phyloP scores from a whole-genome alignment of 2,113 vertebrate species.

The Camelus bactrianus region DNA sequence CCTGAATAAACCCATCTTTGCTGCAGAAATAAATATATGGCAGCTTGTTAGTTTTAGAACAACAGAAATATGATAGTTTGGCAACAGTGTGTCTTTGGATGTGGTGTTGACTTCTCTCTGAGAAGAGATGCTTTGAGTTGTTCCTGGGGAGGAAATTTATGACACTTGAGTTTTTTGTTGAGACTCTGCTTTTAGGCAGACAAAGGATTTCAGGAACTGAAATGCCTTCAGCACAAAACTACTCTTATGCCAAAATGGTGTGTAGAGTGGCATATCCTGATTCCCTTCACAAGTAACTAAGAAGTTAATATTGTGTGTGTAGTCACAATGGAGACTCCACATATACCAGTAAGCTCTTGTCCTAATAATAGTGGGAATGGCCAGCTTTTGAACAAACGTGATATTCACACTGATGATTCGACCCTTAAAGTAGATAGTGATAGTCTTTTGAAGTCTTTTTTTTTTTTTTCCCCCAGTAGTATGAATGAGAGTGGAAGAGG shows the following conservation, averaged over 20 bases:
- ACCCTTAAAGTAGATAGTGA: not conserved
- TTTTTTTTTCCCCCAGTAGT: too few species aligned
- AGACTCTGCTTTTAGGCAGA: not conserved
- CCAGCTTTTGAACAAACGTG: not conserved
- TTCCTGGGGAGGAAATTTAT: not conserved
- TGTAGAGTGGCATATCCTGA: not conserved
- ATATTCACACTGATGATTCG: not conserved
- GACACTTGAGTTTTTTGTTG: not conserved
- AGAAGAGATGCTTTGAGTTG: not conserved
- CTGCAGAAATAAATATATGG: not conserved
- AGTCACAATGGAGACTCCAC: not conserved
- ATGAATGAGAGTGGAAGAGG: not conserved
- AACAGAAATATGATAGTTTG: not conserved
- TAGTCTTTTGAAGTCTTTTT: not conserved
- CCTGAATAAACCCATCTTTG: not conserved
- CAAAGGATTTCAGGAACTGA: not conserved
- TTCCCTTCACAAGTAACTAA: not conserved
- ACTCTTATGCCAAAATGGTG: not conserved
- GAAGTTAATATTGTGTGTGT: not conserved
- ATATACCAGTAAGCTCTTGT: not conserved
- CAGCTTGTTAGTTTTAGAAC: not conserved
- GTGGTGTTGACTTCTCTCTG: not conserved
- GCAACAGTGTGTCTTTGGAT: not conserved
- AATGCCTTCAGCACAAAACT: not conserved
- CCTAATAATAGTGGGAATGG: not conserved